Evolutionary conservation across 2,888 invertebrate genomes (phyloP).

Genomic region (Cheilosia scutellata): DNA sequence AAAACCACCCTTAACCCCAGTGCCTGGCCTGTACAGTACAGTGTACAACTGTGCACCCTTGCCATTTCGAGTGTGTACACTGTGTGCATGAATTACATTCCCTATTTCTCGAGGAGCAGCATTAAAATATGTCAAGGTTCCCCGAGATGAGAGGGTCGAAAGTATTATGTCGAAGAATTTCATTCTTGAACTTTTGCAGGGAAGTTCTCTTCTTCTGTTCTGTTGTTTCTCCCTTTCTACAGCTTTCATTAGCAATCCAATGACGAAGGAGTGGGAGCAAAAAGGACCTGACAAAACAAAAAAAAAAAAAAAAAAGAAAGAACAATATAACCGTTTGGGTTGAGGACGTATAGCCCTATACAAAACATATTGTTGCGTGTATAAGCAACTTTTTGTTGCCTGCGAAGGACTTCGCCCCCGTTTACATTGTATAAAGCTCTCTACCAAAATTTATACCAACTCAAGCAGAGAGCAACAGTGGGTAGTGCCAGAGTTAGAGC

Average conservation of each 20-base stretch:
- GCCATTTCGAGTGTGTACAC: slow-evolving; percentile 61
- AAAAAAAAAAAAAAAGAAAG: background rate
- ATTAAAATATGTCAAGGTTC: slow-evolving; percentile 74
- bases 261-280: background rate
- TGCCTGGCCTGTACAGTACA: background rate
- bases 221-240: slow-evolving; percentile 21
- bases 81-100: slow-evolving; percentile 67
- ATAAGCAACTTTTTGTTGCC: background rate
- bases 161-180: slow-evolving; percentile 60
- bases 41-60: slow-evolving; percentile 47
- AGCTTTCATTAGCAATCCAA: slow-evolving; percentile 35
- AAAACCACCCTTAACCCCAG: slow-evolving; percentile 7
- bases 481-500: background rate
- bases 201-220: slow-evolving; percentile 20
- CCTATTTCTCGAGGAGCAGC: slow-evolving; percentile 61
- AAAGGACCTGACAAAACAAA: background rate
- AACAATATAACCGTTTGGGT: slow-evolving; percentile 14
- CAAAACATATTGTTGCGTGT: background rate
- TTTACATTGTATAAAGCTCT: background rate
- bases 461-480: slow-evolving; percentile 37
- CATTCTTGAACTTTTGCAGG: slow-evolving; percentile 43
- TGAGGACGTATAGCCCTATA: background rate
- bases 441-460: background rate
- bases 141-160: slow-evolving; percentile 56
- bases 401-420: slow-evolving; percentile 16